Percentiles rank a stretch among this genome's conserved stretches.
Conservation (phyloP, 2,113 vertebrate genomes). For the Trachemys scripta region DNA sequence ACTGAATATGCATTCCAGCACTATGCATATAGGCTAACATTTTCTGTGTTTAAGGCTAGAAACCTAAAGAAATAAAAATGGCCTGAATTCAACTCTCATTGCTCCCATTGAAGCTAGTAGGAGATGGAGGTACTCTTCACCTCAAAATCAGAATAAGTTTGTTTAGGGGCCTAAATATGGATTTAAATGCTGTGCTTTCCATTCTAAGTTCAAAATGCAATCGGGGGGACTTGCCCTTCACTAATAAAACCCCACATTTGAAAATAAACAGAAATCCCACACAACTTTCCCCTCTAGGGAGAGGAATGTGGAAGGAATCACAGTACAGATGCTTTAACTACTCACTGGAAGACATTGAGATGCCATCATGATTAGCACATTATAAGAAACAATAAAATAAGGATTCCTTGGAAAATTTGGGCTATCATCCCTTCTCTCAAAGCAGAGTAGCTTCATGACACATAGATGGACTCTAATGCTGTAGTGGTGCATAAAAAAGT, state of each 20-base stretch:
- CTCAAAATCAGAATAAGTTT: neutral
- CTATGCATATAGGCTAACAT: neutral
- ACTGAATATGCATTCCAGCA: neutral
- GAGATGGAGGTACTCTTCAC: neutral
- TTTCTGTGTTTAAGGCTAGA: neutral
- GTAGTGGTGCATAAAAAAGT: neutral
- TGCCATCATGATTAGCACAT: neutral
- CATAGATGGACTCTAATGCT: neutral
- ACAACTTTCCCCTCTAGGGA: neutral
- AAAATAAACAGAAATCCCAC: neutral
- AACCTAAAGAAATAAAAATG: neutral
- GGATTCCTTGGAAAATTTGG: neutral
- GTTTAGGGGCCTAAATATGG: neutral
- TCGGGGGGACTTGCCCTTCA: neutral
- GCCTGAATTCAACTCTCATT: neutral
- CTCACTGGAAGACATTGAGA: neutral
- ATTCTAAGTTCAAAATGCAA: neutral
- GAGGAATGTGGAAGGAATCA: neutral
- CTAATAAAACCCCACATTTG: rapidly evolving
- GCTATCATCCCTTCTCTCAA: neutral
- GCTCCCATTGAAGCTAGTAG: neutral
- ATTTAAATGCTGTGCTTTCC: neutral
- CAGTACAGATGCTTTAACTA: neutral
- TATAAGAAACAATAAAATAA: neutral
- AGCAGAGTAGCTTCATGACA: neutral